Base-by-base conservation (phyloP, 2,797 vertebrate species). In the Serranus cabrilla region DNA sequence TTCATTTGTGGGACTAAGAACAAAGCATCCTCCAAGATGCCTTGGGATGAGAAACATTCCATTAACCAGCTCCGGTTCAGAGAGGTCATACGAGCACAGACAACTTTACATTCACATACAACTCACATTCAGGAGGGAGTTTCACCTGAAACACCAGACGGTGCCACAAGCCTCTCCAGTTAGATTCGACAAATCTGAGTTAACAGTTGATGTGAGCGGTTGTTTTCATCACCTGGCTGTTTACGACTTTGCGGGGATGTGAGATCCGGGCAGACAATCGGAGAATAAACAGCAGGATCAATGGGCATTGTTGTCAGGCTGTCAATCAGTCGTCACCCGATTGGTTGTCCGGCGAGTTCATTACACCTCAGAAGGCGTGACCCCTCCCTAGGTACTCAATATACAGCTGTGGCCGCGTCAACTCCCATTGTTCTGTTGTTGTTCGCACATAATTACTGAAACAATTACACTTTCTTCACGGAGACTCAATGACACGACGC, bases 401-500 rank as follows among this genome's bases (percentile, higher is more conserved):
- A 55, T 68, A 63, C 81, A 86, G 77, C 87, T 72, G 87, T 47
- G 59, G 77, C 67, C 47, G 7, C 17, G 23, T 61, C 5, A 31
- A 12, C 85, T 78, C 80, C 75, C 83, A 85, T 87, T 78, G 88
- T 87, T 79, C 75, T 63, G 57, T 71, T 78, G 83, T 62, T 75
- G 88, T 86, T 86, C 20, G 63, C 73, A 65, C 81, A 65, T 87
- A 90, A 92, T 92, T 80, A 89, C 75, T 50, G 72, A 59, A 79
- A 89, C 89, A 88, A 91, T 91, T 90, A 87, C 79, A 82, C 87
- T 86, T 90, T 90, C 85, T 87, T 87, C 71, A 12, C 2, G 23
- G 80, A 84, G 91, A 75, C 88, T 88, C 84, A 63, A 68, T 84
- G 90, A 90, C 87, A 90, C 56, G 55, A 54, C 39, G 80, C 91